Conservation (phyloP, 1,140 invertebrate species). For the Formica exsecta region DNA sequence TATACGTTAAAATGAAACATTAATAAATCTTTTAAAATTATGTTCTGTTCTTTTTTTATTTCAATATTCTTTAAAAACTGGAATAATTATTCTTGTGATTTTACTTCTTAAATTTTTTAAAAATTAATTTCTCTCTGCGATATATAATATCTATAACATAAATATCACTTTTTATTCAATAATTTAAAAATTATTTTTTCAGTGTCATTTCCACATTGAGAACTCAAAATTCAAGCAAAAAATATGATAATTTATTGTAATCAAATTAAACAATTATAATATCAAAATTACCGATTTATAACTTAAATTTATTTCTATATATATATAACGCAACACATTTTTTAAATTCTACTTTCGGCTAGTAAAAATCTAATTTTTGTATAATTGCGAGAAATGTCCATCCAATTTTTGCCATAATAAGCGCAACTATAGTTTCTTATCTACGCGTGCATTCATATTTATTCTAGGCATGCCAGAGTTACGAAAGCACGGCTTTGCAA, state of each 20-base stretch:
- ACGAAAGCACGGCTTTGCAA: background rate
- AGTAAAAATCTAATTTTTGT: background rate
- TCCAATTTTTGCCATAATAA: constrained; percentile 6
- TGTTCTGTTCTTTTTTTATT: background rate
- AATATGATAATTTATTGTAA: background rate
- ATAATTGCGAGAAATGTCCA: background rate
- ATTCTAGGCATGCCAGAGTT: constrained; percentile 1
- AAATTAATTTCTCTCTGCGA: background rate
- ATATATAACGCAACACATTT: background rate
- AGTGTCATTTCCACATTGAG: background rate
- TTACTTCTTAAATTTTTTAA: background rate
- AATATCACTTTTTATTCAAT: background rate
- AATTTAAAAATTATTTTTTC: background rate
- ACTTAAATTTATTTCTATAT: background rate
- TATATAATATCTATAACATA: background rate
- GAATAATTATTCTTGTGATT: background rate
- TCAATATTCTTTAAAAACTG: background rate
- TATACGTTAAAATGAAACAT: background rate
- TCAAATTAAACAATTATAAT: background rate
- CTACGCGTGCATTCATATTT: background rate
- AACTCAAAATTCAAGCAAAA: background rate
- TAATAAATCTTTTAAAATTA: constrained; percentile 29
- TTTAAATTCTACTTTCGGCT: background rate
- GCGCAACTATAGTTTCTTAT: background rate
- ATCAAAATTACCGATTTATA: background rate